phyloP scores from a whole-genome alignment of 2,113 vertebrate genomes.

The Tetrax tetrax region DNA sequence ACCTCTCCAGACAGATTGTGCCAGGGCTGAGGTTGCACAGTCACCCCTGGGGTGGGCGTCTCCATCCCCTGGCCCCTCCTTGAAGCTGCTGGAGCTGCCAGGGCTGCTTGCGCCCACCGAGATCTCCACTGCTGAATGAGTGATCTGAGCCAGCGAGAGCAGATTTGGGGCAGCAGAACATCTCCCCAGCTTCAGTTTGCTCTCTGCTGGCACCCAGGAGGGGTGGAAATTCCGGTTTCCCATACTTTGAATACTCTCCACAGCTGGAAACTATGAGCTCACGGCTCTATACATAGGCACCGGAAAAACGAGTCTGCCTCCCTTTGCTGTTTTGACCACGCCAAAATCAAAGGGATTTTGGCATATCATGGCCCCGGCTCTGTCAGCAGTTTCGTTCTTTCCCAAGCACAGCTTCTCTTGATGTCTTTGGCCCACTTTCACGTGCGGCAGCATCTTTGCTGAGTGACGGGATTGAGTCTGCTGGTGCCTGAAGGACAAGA shows the following conservation, averaged over 20 bases:
- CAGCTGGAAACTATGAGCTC: neutral
- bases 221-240: slow-evolving; percentile 40
- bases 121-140: neutral
- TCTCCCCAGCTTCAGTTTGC: neutral
- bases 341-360: slow-evolving; percentile 10
- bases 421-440: neutral
- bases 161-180: neutral
- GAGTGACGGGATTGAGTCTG: neutral
- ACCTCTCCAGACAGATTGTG: neutral
- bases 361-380: neutral
- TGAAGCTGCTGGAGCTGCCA: neutral
- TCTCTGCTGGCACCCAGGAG: neutral
- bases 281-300: slow-evolving; percentile 13
- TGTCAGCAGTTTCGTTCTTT: neutral
- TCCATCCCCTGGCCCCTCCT: no score
- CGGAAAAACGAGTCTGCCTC: neutral
- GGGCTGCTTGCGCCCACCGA: neutral
- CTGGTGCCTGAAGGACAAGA: neutral
- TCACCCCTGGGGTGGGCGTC: neutral
- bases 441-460: accelerated
- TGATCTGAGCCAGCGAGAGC: neutral
- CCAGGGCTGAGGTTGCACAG: neutral
- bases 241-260: neutral
- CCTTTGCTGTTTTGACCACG: neutral
- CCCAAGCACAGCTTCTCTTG: accelerated